Evolutionary conservation across 2,888 invertebrate species (phyloP).

Genomic region (Himalopsyche tibetana): DNA sequence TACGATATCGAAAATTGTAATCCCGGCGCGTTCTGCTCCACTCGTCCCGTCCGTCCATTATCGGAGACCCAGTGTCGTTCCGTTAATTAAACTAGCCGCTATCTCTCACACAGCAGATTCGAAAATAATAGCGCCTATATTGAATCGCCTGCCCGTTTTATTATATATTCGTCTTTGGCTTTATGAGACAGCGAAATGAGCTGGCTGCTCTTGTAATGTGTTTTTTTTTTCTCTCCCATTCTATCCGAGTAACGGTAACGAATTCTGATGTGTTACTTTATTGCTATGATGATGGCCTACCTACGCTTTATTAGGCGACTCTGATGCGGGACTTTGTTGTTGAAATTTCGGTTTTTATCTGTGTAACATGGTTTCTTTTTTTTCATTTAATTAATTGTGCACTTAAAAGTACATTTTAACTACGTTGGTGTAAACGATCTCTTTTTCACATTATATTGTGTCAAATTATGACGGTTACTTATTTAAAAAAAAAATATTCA

Average conservation of each 20-base stretch:
- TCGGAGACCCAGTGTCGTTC: slow-evolving; percentile 20
- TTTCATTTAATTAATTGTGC: background rate
- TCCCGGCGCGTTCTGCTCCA: slow-evolving; percentile 19
- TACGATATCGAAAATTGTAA: slow-evolving; percentile 42
- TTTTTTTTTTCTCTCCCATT: slow-evolving; percentile 16
- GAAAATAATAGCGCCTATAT: slow-evolving; percentile 27
- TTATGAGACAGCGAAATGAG: slow-evolving; percentile 35
- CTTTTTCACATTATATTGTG: too few species aligned
- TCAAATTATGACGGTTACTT: too few species aligned
- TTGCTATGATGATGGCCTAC: slow-evolving; percentile 23
- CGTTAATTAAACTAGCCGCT: slow-evolving; percentile 42
- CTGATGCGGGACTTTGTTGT: slow-evolving; percentile 6
- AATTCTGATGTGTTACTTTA: slow-evolving; percentile 43
- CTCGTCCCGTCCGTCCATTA: slow-evolving; percentile 26
- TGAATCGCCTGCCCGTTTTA: slow-evolving; percentile 22
- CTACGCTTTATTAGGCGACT: slow-evolving; percentile 18
- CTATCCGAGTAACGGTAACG: slow-evolving; percentile 36
- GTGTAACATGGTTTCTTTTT: background rate
- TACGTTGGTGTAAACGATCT: too few species aligned
- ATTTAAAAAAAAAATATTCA: too few species aligned
- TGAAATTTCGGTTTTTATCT: background rate
- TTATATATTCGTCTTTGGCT: slow-evolving; percentile 29
- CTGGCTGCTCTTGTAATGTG: slow-evolving; percentile 32
- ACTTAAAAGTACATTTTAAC: too few species aligned
- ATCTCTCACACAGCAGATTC: slow-evolving; percentile 20